Evolutionary conservation across 2,888 invertebrate species (phyloP).

Genomic region (Panorpa germanica): DNA sequence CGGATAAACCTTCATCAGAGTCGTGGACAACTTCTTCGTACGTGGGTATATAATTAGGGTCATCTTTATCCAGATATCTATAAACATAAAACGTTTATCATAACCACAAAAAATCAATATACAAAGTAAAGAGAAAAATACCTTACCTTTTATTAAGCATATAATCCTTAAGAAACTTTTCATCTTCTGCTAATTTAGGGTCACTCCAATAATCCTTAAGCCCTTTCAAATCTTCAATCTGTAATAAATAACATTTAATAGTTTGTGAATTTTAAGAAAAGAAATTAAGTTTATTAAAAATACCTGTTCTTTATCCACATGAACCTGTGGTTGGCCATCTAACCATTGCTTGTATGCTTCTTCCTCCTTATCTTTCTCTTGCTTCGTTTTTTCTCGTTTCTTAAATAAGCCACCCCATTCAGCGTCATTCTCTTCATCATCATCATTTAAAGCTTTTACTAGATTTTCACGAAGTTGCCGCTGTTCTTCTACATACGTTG

Average conservation of each 20-base stretch:
- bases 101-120: constrained; percentile 1
- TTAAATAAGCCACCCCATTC: constrained; percentile 33
- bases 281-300: too few species aligned
- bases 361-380: constrained; percentile 29
- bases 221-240: constrained; percentile 48
- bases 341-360: constrained; percentile 62
- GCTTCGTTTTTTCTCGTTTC: constrained; percentile 30
- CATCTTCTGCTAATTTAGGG: constrained; percentile 61
- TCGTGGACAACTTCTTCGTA: constrained; percentile 45
- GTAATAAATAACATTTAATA: too few species aligned
- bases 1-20: constrained; percentile 37
- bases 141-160: constrained; percentile 62
- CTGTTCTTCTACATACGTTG: constrained; percentile 48
- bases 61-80: constrained; percentile 29
- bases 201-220: constrained; percentile 72
- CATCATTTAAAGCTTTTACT: constrained; percentile 29
- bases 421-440: constrained; percentile 29
- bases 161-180: constrained; percentile 83
- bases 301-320: constrained; percentile 34
- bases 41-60: constrained; percentile 30
- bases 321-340: constrained; percentile 44
- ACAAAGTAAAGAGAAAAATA: constrained; percentile 2
- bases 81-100: constrained; percentile 10
- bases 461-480: constrained; percentile 42
- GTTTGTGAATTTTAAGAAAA: too few species aligned